These are phyloP conservation scores for Andrena flavipes DNA, from an alignment of 2,888 invertebrate species.

Conservation along the genomic window DNA sequence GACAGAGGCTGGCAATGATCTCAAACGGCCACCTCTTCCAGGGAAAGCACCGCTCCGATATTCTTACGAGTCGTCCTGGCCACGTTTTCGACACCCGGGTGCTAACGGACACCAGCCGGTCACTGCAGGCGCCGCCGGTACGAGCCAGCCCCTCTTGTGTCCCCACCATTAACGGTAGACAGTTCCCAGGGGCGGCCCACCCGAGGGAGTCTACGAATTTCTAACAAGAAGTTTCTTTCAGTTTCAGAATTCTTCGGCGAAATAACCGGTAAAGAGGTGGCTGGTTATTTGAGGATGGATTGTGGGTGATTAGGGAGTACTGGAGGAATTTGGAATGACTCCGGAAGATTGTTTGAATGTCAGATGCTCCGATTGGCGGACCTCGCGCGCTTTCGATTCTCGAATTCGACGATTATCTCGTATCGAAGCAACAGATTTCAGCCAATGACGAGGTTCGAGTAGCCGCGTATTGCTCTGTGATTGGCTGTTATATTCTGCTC, in stretches of 20 bases:
- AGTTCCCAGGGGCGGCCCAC: slow-evolving; percentile 35
- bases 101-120: slow-evolving; percentile 79
- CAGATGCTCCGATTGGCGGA: not conserved
- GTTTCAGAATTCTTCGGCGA: not conserved
- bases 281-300: not conserved
- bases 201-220: not conserved
- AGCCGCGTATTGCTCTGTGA: slow-evolving; percentile 4
- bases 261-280: not conserved
- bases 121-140: slow-evolving; percentile 77
- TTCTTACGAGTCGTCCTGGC: slow-evolving; percentile 32
- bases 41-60: not conserved
- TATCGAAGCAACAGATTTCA: slow-evolving; percentile 12
- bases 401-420: not conserved
- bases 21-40: slow-evolving; percentile 6
- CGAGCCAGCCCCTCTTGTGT: slow-evolving; percentile 64
- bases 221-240: not conserved
- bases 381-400: not conserved
- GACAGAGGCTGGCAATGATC: slow-evolving; percentile 11
- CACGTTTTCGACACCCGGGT: slow-evolving; percentile 71
- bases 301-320: not conserved
- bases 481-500: not conserved
- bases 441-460: not conserved
- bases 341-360: not conserved
- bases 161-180: slow-evolving; percentile 50
- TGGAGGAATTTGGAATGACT: not conserved